A percentile compares a stretch with the other conserved stretches of the same genome.
phyloP scores from a whole-genome alignment of 2,888 invertebrate genomes.

The Protophormia terraenovae region DNA sequence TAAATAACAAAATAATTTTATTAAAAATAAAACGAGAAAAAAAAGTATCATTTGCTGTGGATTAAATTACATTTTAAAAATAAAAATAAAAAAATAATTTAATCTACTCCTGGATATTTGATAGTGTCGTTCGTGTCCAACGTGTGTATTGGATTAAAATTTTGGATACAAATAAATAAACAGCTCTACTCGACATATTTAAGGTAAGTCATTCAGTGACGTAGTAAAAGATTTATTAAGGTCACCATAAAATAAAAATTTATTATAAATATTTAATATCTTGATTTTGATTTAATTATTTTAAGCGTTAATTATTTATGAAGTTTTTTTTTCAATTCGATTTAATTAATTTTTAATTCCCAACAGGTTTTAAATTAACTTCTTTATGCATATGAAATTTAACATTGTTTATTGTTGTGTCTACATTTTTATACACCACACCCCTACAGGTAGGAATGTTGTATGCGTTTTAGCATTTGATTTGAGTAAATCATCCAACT shows the following conservation, averaged over 20 bases:
- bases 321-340: background rate
- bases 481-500: too few species aligned
- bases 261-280: background rate
- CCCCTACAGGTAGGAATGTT: too few species aligned
- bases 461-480: too few species aligned
- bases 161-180: background rate
- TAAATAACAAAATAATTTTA: slow-evolving; percentile 5
- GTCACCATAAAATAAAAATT: background rate
- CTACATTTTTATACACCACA: background rate
- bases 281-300: background rate
- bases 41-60: background rate
- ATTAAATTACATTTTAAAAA: slow-evolving; percentile 1
- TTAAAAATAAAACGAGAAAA: background rate
- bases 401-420: background rate
- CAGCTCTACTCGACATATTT: background rate
- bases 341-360: background rate
- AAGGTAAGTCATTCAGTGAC: slow-evolving; percentile 23
- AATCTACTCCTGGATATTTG: background rate
- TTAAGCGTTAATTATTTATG: background rate
- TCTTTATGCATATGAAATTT: background rate
- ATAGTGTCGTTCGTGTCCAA: background rate
- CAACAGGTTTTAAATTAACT: background rate
- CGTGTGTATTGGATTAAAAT: slow-evolving; percentile 22
- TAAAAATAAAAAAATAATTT: background rate
- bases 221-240: background rate